Conservation (phyloP, 1,140 invertebrate species). For the Aphaenogaster rudis region DNA sequence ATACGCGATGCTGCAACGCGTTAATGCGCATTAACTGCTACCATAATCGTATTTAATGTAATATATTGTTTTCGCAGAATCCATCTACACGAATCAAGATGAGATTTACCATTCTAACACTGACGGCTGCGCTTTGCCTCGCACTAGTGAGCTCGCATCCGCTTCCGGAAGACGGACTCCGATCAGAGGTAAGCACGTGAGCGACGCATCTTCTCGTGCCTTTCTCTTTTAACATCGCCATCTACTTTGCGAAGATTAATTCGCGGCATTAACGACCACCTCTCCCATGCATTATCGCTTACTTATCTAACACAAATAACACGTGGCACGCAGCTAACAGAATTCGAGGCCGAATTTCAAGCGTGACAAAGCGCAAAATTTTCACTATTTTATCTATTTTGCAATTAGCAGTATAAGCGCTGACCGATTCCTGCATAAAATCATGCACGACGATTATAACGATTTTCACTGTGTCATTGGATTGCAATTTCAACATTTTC, state of each 20-base stretch:
- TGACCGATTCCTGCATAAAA: constrained; percentile 3
- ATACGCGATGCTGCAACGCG: not conserved
- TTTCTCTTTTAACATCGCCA: constrained; percentile 56
- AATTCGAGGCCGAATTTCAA: constrained; percentile 10
- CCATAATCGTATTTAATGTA: not conserved
- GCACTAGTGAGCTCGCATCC: constrained; percentile 81
- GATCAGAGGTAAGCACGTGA: constrained; percentile 81
- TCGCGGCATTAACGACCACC: constrained; percentile 19
- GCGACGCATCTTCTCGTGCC: constrained; percentile 17
- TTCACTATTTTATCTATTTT: not conserved
- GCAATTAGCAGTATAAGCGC: not conserved
- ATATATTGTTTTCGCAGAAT: constrained; percentile 62
- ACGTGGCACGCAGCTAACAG: constrained; percentile 30
- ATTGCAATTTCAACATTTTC: constrained; percentile 7
- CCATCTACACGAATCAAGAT: constrained; percentile 74
- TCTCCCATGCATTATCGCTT: constrained; percentile 22
- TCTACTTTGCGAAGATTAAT: constrained; percentile 30
- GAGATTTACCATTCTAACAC: constrained; percentile 78
- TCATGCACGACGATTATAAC: constrained; percentile 45
- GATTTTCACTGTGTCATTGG: constrained; percentile 65
- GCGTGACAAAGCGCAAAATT: not conserved
- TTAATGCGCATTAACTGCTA: not conserved
- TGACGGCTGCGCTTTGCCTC: constrained; percentile 78
- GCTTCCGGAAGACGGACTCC: constrained; percentile 78
- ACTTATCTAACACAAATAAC: constrained; percentile 11